Percentiles rank a stretch among this genome's conserved stretches.
phyloP scores from a whole-genome alignment of 53 echinoderm and acorn worm species.

The Actinopyga echinites region DNA sequence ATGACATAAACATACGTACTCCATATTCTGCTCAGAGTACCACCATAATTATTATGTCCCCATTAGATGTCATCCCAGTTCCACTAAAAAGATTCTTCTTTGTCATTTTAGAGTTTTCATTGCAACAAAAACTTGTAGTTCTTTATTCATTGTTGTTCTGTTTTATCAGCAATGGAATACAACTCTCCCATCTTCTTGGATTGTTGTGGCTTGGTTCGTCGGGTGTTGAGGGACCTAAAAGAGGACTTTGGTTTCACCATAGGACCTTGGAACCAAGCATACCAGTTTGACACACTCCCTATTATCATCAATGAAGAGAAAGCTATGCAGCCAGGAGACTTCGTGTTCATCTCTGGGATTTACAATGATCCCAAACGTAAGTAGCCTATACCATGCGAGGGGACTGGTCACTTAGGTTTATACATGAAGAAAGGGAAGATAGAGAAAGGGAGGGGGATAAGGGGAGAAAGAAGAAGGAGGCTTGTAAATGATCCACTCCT shows the following conservation, averaged over 20 bases:
- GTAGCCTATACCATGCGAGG: background rate
- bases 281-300: conserved; percentile 92
- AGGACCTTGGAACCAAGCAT: conserved; percentile 94
- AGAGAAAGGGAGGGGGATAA: no score
- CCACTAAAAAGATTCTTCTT: no score
- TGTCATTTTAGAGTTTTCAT: no score
- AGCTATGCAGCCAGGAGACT: conserved; percentile 89
- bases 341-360: conserved; percentile 90
- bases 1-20: no score
- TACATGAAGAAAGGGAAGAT: no score
- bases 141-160: background rate
- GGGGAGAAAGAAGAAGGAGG: no score
- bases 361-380: conserved; percentile 83
- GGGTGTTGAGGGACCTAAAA: conserved; percentile 74
- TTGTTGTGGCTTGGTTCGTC: conserved; percentile 89
- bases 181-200: conserved; percentile 90
- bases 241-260: conserved; percentile 91
- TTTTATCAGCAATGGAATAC: conserved; percentile 66
- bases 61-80: no score
- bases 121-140: no score
- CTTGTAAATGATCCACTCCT: no score
- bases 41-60: no score
- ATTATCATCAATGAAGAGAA: conserved; percentile 61
- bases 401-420: no score
- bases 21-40: no score